phyloP scores from a whole-genome alignment of 2,113 vertebrate genomes.

The Chionomys nivalis region DNA sequence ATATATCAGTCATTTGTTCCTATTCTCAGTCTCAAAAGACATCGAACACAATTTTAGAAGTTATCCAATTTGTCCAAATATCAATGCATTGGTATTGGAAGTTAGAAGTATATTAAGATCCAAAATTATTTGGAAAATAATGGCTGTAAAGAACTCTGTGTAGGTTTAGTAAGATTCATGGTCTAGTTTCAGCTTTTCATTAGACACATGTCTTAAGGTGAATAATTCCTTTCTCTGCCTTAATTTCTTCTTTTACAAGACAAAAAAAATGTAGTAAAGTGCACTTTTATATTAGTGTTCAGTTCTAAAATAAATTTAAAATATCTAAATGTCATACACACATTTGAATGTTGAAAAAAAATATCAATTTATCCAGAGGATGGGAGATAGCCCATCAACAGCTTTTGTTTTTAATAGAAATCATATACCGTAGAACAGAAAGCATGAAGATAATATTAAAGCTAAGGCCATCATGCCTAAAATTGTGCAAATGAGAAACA shows the following conservation, averaged over 20 bases:
- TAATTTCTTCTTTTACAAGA: slow-evolving; percentile 25
- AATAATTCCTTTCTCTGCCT: background rate
- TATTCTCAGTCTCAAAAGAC: slow-evolving; percentile 33
- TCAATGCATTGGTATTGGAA: background rate
- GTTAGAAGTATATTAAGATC: background rate
- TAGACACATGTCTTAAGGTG: background rate
- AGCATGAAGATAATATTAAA: slow-evolving; percentile 32
- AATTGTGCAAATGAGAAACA: slow-evolving; percentile 6
- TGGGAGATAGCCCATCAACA: background rate
- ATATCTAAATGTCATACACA: background rate
- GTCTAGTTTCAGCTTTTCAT: background rate
- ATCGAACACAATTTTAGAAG: slow-evolving; percentile 14
- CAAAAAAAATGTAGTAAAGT: background rate
- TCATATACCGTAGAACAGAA: background rate
- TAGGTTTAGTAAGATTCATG: background rate
- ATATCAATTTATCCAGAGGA: background rate
- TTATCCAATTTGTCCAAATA: slow-evolving; percentile 7
- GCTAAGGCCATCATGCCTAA: background rate
- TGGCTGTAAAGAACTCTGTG: background rate
- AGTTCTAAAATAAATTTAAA: slow-evolving; percentile 9
- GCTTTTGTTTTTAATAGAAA: background rate
- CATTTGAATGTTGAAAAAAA: slow-evolving; percentile 25
- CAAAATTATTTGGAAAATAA: background rate
- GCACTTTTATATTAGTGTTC: background rate
- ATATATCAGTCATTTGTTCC: background rate